Percentiles rank a stretch among this genome's conserved stretches.
phyloP scores from a whole-genome alignment of 2,113 vertebrate species.

The Caracal caracal region DNA sequence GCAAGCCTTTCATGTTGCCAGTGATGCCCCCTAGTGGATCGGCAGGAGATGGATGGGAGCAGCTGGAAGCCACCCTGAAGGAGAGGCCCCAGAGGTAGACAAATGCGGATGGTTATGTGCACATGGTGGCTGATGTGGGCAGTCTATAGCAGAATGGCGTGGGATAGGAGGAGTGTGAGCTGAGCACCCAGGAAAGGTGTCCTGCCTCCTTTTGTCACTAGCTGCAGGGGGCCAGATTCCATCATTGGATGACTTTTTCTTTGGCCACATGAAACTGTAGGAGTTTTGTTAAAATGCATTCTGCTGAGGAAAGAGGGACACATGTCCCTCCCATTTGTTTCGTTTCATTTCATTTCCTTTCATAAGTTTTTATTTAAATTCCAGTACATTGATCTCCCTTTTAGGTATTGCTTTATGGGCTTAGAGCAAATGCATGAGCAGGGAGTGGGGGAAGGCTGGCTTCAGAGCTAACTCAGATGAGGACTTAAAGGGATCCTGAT shows the following conservation, averaged over 20 bases:
- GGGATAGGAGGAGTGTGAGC: not conserved
- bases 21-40: not conserved
- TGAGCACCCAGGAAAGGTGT: not conserved
- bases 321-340: not conserved
- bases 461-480: not conserved
- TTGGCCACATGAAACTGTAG: not conserved
- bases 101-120: not conserved
- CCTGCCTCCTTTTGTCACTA: not conserved
- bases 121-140: fast-evolving
- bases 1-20: not conserved
- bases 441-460: too few relatives aligned
- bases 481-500: not conserved
- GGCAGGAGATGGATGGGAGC: not conserved
- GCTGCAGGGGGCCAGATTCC: not conserved
- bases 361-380: not conserved
- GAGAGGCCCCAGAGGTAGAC: not conserved
- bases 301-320: not conserved
- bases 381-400: not conserved
- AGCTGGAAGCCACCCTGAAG: not conserved
- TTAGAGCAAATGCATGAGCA: not conserved
- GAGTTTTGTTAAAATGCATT: not conserved
- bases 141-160: not conserved
- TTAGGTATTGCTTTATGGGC: not conserved
- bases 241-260: not conserved
- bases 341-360: not conserved